A percentile compares a stretch with the other conserved stretches of the same genome.
These are phyloP conservation scores for Bergia sp. DNA, from an alignment of 92 coral and sea anemone species.

Conservation along the genomic window DNA sequence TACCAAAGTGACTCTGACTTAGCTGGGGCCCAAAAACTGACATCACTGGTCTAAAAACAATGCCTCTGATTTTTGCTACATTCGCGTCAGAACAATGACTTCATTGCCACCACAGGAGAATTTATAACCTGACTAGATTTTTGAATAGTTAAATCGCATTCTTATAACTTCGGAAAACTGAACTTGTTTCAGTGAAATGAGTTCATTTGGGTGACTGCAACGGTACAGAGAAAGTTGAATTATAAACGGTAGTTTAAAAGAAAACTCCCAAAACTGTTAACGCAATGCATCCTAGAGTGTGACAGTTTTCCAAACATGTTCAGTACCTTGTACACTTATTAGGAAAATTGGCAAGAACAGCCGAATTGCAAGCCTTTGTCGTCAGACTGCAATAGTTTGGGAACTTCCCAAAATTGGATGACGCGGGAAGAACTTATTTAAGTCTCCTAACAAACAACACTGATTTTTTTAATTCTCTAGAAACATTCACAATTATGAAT, in stretches of 20 bases:
- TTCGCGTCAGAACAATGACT: neutral
- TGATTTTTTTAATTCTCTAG: neutral
- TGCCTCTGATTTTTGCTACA: neutral
- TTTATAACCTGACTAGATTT: neutral
- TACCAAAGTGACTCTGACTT: neutral
- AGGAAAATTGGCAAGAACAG: too few species aligned
- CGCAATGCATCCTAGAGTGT: neutral
- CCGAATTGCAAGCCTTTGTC: neutral
- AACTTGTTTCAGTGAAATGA: neutral
- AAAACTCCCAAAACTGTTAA: neutral
- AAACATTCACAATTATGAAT: neutral
- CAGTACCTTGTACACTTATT: neutral
- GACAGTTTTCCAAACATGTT: neutral
- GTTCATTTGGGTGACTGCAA: neutral
- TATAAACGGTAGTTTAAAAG: neutral
- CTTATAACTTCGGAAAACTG: neutral
- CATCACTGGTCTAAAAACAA: too few species aligned
- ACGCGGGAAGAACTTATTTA: too few species aligned
- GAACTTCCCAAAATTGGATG: neutral
- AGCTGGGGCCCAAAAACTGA: neutral
- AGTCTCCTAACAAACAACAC: too few species aligned
- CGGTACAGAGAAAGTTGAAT: neutral
- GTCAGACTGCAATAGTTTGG: neutral
- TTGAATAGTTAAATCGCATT: neutral
- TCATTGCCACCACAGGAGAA: neutral